Evolutionary conservation across 2,797 vertebrate genomes (phyloP).

Genomic region (Eospalax fontanierii): DNA sequence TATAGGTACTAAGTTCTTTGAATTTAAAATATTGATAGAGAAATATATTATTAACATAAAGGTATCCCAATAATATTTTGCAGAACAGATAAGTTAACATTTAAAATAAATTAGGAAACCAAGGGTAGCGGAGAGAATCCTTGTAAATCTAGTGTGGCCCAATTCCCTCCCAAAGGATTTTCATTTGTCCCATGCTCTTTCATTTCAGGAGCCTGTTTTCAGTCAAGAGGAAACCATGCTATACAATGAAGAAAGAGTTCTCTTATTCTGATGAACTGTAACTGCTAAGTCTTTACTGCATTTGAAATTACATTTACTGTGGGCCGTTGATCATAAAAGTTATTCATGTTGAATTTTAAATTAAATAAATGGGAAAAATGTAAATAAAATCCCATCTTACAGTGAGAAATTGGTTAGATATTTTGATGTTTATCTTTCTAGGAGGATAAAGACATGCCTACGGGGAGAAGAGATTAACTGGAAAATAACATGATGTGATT

Average conservation of each 20-base stretch:
- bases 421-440: slow-evolving; percentile 29
- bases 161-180: background rate
- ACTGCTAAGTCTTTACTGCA: background rate
- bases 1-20: background rate
- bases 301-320: slow-evolving; percentile 18
- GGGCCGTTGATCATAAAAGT: background rate
- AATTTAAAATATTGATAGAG: slow-evolving; percentile 25
- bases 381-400: slow-evolving; percentile 7
- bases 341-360: background rate
- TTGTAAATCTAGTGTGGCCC: background rate
- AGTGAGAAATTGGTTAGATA: slow-evolving; percentile 9
- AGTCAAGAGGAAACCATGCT: background rate
- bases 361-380: slow-evolving; percentile 8
- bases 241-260: background rate
- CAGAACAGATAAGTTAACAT: slow-evolving; percentile 51
- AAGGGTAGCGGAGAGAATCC: background rate
- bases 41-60: slow-evolving; percentile 14
- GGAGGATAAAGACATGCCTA: background rate
- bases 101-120: slow-evolving; percentile 10
- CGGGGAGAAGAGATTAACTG: background rate
- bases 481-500: background rate
- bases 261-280: slow-evolving; percentile 4
- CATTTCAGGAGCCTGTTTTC: background rate
- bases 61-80: background rate
- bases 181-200: background rate